Conservation (phyloP, 2,797 vertebrate species). For the Paratrypauchen microcephalus region DNA sequence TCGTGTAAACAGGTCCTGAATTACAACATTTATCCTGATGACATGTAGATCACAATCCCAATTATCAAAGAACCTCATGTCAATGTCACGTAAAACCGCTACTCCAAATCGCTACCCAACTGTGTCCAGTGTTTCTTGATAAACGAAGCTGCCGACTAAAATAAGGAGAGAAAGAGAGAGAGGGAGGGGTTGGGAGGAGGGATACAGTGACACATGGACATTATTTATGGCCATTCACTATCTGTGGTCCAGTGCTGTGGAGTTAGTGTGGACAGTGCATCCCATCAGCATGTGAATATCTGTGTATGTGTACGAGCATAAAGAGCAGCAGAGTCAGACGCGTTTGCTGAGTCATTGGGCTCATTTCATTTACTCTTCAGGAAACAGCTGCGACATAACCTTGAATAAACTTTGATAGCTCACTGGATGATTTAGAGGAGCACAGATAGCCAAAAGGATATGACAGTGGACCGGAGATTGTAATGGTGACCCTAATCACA, state of each 20-base stretch:
- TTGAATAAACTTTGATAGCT: slow-evolving; percentile 60
- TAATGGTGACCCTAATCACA: slow-evolving; percentile 27
- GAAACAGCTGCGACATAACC: slow-evolving; percentile 62
- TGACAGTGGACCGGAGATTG: slow-evolving; percentile 40
- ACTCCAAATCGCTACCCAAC: neutral
- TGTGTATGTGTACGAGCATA: slow-evolving; percentile 5
- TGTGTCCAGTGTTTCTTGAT: neutral
- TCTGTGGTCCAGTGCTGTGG: slow-evolving; percentile 13
- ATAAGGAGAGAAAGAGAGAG: neutral
- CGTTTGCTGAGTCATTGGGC: slow-evolving; percentile 57
- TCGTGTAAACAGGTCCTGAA: no score
- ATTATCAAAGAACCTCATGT: neutral
- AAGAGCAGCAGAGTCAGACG: neutral
- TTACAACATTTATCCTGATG: neutral
- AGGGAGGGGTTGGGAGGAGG: neutral
- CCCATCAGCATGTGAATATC: slow-evolving; percentile 5
- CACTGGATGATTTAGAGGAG: slow-evolving; percentile 30
- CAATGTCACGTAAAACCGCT: neutral
- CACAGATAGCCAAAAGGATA: slow-evolving; percentile 32
- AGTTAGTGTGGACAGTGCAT: slow-evolving; percentile 8
- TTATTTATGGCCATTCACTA: slow-evolving; percentile 25
- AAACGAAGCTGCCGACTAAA: neutral
- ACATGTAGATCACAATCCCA: neutral
- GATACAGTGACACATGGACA: slow-evolving; percentile 25
- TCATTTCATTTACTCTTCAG: slow-evolving; percentile 58